Base-by-base conservation (phyloP, 2,113 vertebrate species). In the Dipodomys stephensi region DNA sequence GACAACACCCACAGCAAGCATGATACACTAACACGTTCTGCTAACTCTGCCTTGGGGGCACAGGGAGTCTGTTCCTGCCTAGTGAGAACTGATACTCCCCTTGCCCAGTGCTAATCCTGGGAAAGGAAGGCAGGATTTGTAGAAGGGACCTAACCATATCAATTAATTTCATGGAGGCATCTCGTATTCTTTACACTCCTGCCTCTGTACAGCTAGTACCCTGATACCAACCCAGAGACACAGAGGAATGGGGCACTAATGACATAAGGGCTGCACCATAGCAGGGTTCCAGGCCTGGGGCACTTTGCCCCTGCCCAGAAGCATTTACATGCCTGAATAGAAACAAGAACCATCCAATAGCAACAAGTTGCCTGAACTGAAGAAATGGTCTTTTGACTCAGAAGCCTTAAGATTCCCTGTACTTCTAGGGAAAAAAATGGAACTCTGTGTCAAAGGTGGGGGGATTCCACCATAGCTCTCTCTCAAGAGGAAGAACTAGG, bases 1-100 rank as follows among this genome's bases (percentile, higher is more conserved):
- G 0, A 19, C 7, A 60, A 10, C 0, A 23, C 2, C 4, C 3
- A 16, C 12, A 53, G 39, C 28, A 35, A 68, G 7, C 1, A 7
- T 0, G 2, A 53, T 49, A 49, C 12, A 60, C 18, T 64, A 53
- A 49, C 18, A 91, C 78, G 7, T 30, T 87, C 28, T 80, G 32
- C 11, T 32, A 60, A 49, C 27, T 30, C 11, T 35, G 16, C 44
- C 6, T 83, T 10, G 7, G n/a, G 12, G 19, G 9, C 68, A 11
- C 49, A 53, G 49, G 49, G 44, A n/a, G 1, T 0, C 1, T 3
- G 39, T 16, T 91, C 49, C 10, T 79, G 13, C 35, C 12, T 2
- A 23, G 15, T 4, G 27, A 22, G 5, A 28, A 28, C 0, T 3
- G 1, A 80, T 22, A 69, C 0, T 49, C 18, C 20, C 8, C 19